Evolutionary conservation across 2,888 invertebrate species (phyloP), one percentile per base, ranked within the genome.

Genomic region (Rhimphoctona megacephalus): DNA sequence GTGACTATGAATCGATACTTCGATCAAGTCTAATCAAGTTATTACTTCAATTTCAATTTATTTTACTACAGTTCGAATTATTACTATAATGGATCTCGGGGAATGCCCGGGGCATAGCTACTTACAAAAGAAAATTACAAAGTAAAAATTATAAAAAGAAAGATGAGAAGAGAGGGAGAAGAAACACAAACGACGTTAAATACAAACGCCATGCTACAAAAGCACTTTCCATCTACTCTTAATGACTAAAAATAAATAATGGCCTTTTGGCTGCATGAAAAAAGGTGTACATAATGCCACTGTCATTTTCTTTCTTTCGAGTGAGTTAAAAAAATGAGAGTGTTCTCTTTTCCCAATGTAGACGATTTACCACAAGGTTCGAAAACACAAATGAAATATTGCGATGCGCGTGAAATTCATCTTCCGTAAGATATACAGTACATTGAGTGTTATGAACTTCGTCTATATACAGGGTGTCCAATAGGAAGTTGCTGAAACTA

Each of bases 281-380:
- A 61, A 9, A 61, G 9, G 19, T 19, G 5, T 17, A 25, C 57
- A 25, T 14, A 61, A 61, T 61, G 61, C 25, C 25, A 30, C 19
- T 11, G 61, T 3, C 9, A 67, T 67, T 67, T n/a, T 3, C 39
- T 67, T 39, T 39, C 9, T 67, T 39, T 39, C 19, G n/a, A 66
- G 66, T 66, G n/a, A 66, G 36, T 11, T 61, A n/a, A n/a, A 66
- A 66, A 66, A 66, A 66, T 66, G 66, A 19, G 66, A 9, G 66
- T 0, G 17, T 39, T 36, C 36, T 39, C 39, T n/a, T 9, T 66
- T 36, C n/a, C 39, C n/a, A 39, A 66, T n/a, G n/a, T 66, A 5
- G 17, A 66, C 36, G 39, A 66, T 66, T 66, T 66, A 22, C 9
- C n/a, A n/a, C 36, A n/a, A 17, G 22, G n/a, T n/a, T 66, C 30